Conservation (phyloP, 1,140 invertebrate genomes). For the Nephila pilipes region DNA sequence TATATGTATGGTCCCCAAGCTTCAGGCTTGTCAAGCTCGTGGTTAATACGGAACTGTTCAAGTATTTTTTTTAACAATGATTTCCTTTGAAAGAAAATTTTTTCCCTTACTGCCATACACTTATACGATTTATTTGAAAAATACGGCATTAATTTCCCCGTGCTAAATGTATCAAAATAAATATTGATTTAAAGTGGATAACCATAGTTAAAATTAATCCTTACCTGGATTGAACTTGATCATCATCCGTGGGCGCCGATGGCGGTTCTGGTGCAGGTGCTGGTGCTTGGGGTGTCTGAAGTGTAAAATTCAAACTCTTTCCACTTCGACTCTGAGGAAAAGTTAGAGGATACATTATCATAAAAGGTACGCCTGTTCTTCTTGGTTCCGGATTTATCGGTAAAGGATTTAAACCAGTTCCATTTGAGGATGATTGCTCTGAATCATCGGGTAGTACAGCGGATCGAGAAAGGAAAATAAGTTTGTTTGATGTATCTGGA, state of each 20-base stretch:
- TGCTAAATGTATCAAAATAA: no score
- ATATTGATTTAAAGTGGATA: no score
- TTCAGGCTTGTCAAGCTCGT: no score
- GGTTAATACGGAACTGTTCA: no score
- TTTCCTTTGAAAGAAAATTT: no score
- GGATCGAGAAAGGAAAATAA: background rate
- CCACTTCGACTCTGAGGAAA: slow-evolving; percentile 35
- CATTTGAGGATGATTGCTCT: background rate
- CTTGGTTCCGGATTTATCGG: background rate
- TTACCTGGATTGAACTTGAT: slow-evolving; percentile 55
- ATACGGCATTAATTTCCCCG: no score
- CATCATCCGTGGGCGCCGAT: background rate
- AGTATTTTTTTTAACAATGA: no score
- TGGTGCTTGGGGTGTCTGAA: background rate
- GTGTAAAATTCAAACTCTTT: slow-evolving; percentile 52
- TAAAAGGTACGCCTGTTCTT: slow-evolving; percentile 5
- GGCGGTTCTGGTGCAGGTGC: background rate
- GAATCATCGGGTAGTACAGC: background rate
- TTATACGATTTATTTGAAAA: no score
- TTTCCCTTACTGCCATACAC: no score
- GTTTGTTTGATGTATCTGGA: background rate
- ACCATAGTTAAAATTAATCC: no score
- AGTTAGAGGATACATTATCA: slow-evolving; percentile 43
- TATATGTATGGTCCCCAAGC: no score
- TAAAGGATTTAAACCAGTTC: background rate